Base-by-base conservation (phyloP, 2,113 vertebrate species). In the Pseudois nayaur region DNA sequence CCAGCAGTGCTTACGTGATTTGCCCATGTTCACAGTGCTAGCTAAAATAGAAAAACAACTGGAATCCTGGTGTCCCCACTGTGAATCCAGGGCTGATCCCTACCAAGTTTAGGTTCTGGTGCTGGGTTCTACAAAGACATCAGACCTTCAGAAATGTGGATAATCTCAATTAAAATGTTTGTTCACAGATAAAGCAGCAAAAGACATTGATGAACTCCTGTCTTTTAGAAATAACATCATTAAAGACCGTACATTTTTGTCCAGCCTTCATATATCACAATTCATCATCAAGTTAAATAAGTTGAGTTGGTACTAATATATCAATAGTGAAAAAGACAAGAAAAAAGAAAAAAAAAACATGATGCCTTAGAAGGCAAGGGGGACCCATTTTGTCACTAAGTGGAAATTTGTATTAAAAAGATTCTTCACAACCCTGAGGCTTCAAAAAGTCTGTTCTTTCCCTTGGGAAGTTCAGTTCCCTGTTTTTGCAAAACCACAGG, bases 1-100 rank as follows among this genome's bases (percentile, higher is more conserved):
- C 48, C 23, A 3, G 0, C 13, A 31, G 13, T 31, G 23, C 6
- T 59, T 14, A 0, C 1, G 11, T 23, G 45, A 48, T 55, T 48
- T 25, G 31, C 21, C 36, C 14, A 29, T 14, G 14, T 33, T 67
- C 67, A 79, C 17, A 36, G 1, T 14, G 36, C 13, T 21, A 4
- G 14, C 21, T 67, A 7, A 29, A 50, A 79, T 1, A 27, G 50
- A 71, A 64, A 71, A 3, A 27, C 27, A 17, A 2, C 25, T 45
- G 25, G 67, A 45, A 71, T n/a, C 11, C 12, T n/a, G 5, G 71
- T 6, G 3, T 50, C n/a, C 31, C 33, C 25, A 31, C 50, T 8
- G 0, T 29, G 16, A 86, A 27, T 29, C 3, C 57, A 25, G 23
- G 67, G 16, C 67, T 85, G 23, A 13, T 1, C 33, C 67, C 57